phyloP scores from a whole-genome alignment of 2,888 invertebrate genomes.

The Clitarchus hookeri region DNA sequence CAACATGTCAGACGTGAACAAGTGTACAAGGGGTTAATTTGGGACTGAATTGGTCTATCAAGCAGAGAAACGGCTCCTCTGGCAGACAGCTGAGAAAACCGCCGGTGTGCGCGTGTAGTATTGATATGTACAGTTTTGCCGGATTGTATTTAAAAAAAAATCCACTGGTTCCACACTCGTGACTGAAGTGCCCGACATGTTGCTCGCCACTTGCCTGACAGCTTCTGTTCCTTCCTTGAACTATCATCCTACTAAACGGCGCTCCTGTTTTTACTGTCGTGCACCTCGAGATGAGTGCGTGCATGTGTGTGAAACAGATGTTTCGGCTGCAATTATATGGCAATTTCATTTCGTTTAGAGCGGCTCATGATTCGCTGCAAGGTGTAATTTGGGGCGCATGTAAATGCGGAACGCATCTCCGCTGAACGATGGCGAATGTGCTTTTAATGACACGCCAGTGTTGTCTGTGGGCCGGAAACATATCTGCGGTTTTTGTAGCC shows the following conservation, averaged over 20 bases:
- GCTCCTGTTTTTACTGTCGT: too few species aligned
- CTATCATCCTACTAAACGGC: neutral
- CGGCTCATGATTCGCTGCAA: neutral
- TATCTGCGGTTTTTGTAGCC: neutral
- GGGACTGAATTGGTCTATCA: too few species aligned
- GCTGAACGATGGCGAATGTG: neutral
- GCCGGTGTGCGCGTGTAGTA: too few species aligned
- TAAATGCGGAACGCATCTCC: neutral
- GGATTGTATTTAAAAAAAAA: too few species aligned
- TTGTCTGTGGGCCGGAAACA: neutral
- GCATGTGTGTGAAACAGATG: neutral
- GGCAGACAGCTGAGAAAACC: too few species aligned
- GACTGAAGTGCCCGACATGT: too few species aligned
- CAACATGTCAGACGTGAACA: too few species aligned
- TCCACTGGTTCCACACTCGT: too few species aligned
- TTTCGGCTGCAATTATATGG: constrained; percentile 12
- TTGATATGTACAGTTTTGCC: too few species aligned
- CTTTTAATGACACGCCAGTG: constrained; percentile 9
- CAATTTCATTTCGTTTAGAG: constrained; percentile 27
- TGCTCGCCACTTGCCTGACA: too few species aligned
- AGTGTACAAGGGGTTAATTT: too few species aligned
- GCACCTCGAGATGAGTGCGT: neutral
- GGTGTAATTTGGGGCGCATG: constrained; percentile 20
- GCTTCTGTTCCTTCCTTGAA: neutral
- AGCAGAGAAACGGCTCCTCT: too few species aligned